Evolutionary conservation across 2,113 vertebrate species (phyloP).

Genomic region (Percopsis transmontana): DNA sequence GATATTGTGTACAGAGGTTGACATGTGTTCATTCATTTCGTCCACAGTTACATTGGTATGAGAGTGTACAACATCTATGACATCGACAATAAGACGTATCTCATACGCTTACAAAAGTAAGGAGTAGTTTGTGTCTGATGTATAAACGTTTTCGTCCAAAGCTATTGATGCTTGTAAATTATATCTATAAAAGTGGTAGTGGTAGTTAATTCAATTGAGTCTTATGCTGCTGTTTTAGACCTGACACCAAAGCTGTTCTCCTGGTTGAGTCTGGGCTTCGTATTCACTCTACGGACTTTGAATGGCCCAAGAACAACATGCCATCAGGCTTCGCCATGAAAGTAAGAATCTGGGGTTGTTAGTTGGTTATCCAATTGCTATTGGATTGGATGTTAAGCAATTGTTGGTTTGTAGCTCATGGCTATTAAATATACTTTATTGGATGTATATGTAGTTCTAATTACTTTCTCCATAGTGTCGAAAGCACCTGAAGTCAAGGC

Average conservation of each 20-base stretch:
- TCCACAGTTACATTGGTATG: constrained; percentile 91
- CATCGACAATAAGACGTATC: constrained; percentile 96
- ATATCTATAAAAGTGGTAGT: background rate
- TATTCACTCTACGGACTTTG: constrained; percentile 94
- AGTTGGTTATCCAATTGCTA: background rate
- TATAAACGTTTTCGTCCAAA: background rate
- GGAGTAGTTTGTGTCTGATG: constrained; percentile 28
- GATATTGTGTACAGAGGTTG: constrained; percentile 3
- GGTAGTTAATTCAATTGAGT: background rate
- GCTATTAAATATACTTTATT: background rate
- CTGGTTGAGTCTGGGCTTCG: constrained; percentile 94
- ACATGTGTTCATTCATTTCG: constrained; percentile 14
- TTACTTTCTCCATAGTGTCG: constrained; percentile 82
- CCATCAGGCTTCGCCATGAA: constrained; percentile 98
- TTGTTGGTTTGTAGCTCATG: background rate
- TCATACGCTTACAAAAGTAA: constrained; percentile 98
- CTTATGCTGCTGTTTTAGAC: constrained; percentile 71
- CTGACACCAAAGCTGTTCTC: constrained; percentile 90
- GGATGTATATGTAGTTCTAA: background rate
- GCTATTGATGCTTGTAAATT: background rate
- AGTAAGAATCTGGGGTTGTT: constrained; percentile 66
- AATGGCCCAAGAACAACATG: constrained; percentile 99
- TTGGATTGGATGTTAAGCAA: background rate
- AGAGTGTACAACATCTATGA: constrained; percentile 97
- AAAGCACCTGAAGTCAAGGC: constrained; percentile 88